Evolutionary conservation across 2,113 vertebrate species (phyloP).

Genomic region (Caracal caracal): DNA sequence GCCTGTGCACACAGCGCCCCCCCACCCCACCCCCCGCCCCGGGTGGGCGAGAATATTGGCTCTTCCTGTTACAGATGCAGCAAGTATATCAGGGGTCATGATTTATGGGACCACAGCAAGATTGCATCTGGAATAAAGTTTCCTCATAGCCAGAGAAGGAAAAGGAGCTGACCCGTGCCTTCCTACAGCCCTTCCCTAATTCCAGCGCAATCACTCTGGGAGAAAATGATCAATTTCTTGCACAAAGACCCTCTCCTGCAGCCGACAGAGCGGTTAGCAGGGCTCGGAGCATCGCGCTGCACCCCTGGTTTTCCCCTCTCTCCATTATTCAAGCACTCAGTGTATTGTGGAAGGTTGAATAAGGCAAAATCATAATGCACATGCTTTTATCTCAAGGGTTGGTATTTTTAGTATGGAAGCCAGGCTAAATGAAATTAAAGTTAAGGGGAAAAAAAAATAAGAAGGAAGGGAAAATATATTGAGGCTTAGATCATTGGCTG

Average conservation of each 20-base stretch:
- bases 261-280: background rate
- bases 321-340: conserved; percentile 1
- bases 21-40: background rate
- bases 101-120: background rate
- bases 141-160: background rate
- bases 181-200: background rate
- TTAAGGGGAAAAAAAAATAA: background rate
- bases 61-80: background rate
- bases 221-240: conserved; percentile 40
- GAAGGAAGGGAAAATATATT: background rate
- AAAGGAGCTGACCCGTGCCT: background rate
- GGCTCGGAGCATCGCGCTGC: background rate
- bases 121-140: conserved; percentile 42
- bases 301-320: background rate
- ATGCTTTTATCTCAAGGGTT: conserved; percentile 35
- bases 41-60: background rate
- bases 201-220: background rate
- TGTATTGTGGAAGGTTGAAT: conserved; percentile 17
- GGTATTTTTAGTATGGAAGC: background rate
- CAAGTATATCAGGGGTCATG: background rate
- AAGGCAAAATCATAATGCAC: background rate
- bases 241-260: background rate
- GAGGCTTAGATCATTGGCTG: conserved; percentile 40
- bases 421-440: conserved; percentile 63
- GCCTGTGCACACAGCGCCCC: background rate